These are phyloP conservation scores for Spinus olivaceus DNA, from an alignment of 2,797 vertebrate genomes.

Conservation along the genomic window DNA sequence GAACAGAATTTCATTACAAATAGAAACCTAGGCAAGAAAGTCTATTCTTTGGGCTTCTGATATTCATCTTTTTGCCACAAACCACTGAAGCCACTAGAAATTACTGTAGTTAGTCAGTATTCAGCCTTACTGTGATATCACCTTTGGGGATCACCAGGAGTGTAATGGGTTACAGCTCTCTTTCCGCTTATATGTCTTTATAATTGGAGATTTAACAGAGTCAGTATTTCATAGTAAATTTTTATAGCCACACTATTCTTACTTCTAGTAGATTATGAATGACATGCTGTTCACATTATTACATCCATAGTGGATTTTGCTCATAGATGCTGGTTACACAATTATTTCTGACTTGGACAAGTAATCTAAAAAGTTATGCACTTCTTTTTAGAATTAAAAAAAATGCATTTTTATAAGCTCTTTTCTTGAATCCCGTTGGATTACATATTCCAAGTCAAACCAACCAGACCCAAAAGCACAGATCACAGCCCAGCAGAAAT, in stretches of 20 bases:
- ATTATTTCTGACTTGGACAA: not conserved
- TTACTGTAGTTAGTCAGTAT: constrained; percentile 45
- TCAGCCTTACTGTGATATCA: constrained; percentile 27
- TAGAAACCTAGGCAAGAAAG: constrained; percentile 23
- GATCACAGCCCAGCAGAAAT: not conserved
- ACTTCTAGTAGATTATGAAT: not conserved
- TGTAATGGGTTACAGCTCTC: constrained; percentile 40
- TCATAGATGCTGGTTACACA: not conserved
- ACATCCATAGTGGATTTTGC: not conserved
- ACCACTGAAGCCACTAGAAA: constrained; percentile 52
- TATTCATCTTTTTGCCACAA: constrained; percentile 39
- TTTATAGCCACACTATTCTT: constrained; percentile 17
- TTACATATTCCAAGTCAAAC: not conserved
- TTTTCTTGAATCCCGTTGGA: not conserved
- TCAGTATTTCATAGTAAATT: constrained; percentile 36
- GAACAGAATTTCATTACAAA: constrained; percentile 42
- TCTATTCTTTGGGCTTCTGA: constrained; percentile 32
- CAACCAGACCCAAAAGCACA: not conserved
- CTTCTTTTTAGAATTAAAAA: not conserved
- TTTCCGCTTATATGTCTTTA: constrained; percentile 43
- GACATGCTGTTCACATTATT: not conserved
- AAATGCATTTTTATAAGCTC: not conserved
- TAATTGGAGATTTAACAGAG: constrained; percentile 51
- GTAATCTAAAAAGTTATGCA: not conserved
- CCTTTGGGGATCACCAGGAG: constrained; percentile 25